Base-by-base conservation (phyloP, 2,888 invertebrate species). In the Phalera bucephala region DNA sequence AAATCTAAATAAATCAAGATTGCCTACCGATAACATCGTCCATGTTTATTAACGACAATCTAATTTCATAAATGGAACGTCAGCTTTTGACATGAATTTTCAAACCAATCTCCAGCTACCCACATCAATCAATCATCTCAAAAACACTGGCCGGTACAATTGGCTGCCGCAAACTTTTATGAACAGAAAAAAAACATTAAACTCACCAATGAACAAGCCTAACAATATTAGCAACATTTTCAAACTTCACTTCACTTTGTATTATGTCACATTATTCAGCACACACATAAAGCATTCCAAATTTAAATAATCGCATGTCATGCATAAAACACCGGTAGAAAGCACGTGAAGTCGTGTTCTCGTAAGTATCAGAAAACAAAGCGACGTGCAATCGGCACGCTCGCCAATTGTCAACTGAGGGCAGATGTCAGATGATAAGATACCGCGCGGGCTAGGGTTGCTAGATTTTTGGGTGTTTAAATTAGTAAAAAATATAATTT, bases 201-300 rank as follows among this genome's bases (percentile, higher is more conserved):
- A 73, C 77, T 78, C 43, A 78, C 77, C 78, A 52, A 78, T 52
- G 40, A 74, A 63, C 56, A 77, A 57, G 49, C 71, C 61, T 35
- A 77, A 52, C 31, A 78, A 54, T 51, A 77, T 41, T 36, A 77
- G 50, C 62, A 72, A 63, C 58, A 74, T 67, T 62, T 60, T 66
- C 45, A 60, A 28, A 53, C 39, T 39, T 41, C 57, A 58, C 61
- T 45, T 36, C 44, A 47, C 42, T 25, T 12, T 25, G 25, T 25
- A 12, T 8, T 6, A 6, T 25, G 25, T 25, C 25, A 25, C 25
- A 25, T 25, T 12, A 12, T 25, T 12, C 8, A 12, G 12, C 12
- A 12, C 45, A 50, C 52, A 62, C 57, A 50, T 54, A 36, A 3
- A 7, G 8, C 25, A 25, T 25, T 25, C 25, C 25, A 12, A 12